A percentile compares a stretch with the other conserved stretches of the same genome.
phyloP scores from a whole-genome alignment of 2,888 invertebrate genomes.

The Polietes domitor region DNA sequence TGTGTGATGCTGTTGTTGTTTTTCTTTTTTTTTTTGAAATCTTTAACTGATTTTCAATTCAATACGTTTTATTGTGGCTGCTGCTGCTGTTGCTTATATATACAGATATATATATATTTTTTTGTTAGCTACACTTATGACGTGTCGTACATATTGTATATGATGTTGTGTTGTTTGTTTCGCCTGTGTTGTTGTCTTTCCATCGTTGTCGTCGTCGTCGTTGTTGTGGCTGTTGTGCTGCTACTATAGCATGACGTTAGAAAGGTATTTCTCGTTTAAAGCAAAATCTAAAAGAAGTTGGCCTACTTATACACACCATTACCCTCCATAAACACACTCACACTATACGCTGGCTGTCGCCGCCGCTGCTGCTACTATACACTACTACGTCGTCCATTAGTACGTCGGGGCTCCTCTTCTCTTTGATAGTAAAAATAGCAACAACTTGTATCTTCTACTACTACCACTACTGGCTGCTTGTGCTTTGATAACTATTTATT shows the following conservation, averaged over 20 bases:
- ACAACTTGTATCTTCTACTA: conserved; percentile 11
- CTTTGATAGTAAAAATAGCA: background rate
- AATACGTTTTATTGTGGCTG: background rate
- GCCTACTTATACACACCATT: conserved; percentile 59
- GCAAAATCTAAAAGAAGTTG: conserved; percentile 62
- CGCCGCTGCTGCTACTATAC: too few relatives aligned
- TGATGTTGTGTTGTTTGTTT: background rate
- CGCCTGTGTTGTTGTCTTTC: too few relatives aligned
- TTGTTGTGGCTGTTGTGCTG: background rate
- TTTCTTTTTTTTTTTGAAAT: conserved; percentile 12
- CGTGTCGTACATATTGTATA: conserved; percentile 23
- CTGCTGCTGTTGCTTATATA: background rate
- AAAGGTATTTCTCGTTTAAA: conserved; percentile 46
- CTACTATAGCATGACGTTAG: conserved; percentile 32
- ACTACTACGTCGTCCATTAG: background rate
- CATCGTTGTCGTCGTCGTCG: background rate
- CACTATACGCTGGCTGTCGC: background rate
- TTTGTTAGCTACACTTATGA: conserved; percentile 30
- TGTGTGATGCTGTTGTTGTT: background rate
- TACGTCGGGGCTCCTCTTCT: background rate
- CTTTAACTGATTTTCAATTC: conserved; percentile 33
- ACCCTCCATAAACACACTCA: background rate
- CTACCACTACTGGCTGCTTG: too few relatives aligned
- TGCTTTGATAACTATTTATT: too few relatives aligned
- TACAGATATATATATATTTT: background rate